Percentiles rank a stretch among this genome's conserved stretches.
These are phyloP conservation scores for Cistogaster globosa DNA, from an alignment of 2,888 invertebrate species.

Conservation along the genomic window DNA sequence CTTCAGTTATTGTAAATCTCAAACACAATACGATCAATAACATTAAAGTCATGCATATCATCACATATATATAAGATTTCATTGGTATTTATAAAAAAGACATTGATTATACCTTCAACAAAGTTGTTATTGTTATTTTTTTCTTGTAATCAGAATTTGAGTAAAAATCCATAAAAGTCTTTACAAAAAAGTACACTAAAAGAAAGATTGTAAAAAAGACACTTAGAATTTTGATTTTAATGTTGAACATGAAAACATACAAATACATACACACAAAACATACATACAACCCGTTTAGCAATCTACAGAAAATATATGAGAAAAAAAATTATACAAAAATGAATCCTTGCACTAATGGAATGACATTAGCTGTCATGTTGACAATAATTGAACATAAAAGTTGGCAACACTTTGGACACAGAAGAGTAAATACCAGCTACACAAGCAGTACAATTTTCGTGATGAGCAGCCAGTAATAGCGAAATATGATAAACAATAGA, in stretches of 20 bases:
- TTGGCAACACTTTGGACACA: slow-evolving; percentile 64
- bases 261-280: background rate
- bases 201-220: background rate
- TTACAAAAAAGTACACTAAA: no score
- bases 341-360: slow-evolving; percentile 70
- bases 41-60: background rate
- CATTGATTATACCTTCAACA: slow-evolving; percentile 30
- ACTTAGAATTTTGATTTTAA: background rate
- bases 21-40: slow-evolving; percentile 29
- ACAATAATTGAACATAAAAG: slow-evolving; percentile 68
- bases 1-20: slow-evolving; percentile 9
- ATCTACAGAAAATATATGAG: background rate
- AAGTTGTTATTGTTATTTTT: slow-evolving; percentile 23
- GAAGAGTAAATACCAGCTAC: slow-evolving; percentile 55
- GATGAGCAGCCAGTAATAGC: slow-evolving; percentile 10
- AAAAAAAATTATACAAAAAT: slow-evolving; percentile 34
- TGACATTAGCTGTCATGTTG: slow-evolving; percentile 72
- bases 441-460: background rate
- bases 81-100: slow-evolving; percentile 1
- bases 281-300: background rate
- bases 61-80: slow-evolving; percentile 14
- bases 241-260: background rate
- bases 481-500: slow-evolving; percentile 67
- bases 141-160: slow-evolving; percentile 3
- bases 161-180: slow-evolving; percentile 20